phyloP scores from a whole-genome alignment of 2,888 invertebrate genomes.

The Tenthredo mesomela region DNA sequence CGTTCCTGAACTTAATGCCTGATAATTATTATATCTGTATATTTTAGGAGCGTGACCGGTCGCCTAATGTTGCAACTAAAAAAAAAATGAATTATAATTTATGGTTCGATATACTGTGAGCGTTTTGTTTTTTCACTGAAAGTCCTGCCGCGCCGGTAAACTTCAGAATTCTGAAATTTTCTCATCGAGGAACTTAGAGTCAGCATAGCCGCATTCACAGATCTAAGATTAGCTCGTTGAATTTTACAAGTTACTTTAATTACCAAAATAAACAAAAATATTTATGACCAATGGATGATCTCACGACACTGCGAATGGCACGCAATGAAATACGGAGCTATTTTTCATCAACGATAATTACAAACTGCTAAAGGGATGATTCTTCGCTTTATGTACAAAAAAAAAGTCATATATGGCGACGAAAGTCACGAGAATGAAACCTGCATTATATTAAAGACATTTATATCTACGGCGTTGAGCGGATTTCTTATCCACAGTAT shows the following conservation, averaged over 20 bases:
- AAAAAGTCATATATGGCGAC: neutral
- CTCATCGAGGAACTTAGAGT: neutral
- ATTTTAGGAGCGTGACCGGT: neutral
- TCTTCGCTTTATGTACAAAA: neutral
- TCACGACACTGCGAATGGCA: slow-evolving; percentile 33
- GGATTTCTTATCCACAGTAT: neutral
- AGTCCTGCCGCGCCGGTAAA: neutral
- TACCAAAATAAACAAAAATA: slow-evolving; percentile 16
- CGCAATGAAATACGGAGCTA: slow-evolving; percentile 9
- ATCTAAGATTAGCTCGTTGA: slow-evolving; percentile 20
- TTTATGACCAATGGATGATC: slow-evolving; percentile 33
- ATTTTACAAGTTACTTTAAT: slow-evolving; percentile 40
- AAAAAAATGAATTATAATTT: neutral
- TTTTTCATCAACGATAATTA: neutral
- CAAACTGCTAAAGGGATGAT: neutral
- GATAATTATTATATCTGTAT: neutral
- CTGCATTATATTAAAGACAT: neutral
- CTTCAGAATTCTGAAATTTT: neutral
- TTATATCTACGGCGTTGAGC: neutral
- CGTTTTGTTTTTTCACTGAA: slow-evolving; percentile 2
- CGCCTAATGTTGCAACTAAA: neutral
- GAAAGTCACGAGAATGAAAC: neutral
- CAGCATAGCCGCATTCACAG: neutral
- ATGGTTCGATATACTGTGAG: neutral
- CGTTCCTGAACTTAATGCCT: neutral